Percentiles rank a stretch among this genome's conserved stretches.
Evolutionary conservation across 2,113 vertebrate genomes (phyloP).

Genomic region (Leptosomus discolor): DNA sequence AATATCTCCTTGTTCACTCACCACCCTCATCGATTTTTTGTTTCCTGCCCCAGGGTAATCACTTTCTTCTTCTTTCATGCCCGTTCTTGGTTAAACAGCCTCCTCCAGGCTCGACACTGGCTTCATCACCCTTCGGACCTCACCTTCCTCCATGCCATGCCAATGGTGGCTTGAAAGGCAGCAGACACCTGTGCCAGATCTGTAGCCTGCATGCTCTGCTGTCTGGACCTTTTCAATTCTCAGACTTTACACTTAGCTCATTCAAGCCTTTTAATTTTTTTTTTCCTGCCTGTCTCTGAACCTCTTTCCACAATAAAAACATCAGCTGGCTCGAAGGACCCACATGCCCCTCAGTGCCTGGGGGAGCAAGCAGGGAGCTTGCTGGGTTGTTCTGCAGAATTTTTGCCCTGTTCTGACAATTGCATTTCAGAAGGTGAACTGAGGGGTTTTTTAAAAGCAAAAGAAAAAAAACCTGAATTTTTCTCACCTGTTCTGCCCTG

Average conservation of each 20-base stretch:
- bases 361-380: not conserved
- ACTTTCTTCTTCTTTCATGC: not conserved
- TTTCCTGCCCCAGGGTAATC: not conserved
- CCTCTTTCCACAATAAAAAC: not conserved
- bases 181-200: not conserved
- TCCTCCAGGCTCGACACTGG: not conserved
- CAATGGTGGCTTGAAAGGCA: not conserved
- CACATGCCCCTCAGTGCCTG: accelerated
- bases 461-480: not conserved
- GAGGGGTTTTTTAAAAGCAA: not conserved
- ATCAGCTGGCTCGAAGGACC: not conserved
- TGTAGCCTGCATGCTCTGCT: accelerated
- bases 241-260: not conserved
- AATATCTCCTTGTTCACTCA: not conserved
- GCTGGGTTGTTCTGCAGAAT: not conserved
- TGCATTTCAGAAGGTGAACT: not conserved
- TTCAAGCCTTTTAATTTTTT: not conserved
- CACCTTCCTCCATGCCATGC: not conserved
- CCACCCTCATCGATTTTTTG: not conserved
- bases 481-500: not conserved
- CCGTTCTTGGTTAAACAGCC: not conserved
- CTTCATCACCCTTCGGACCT: not conserved
- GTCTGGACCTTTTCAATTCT: not conserved
- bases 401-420: not conserved
- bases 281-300: not conserved